A percentile compares a stretch with the other conserved stretches of the same genome.
These are phyloP conservation scores for Chelonus insularis DNA, from an alignment of 1,140 invertebrate genomes.

Conservation along the genomic window DNA sequence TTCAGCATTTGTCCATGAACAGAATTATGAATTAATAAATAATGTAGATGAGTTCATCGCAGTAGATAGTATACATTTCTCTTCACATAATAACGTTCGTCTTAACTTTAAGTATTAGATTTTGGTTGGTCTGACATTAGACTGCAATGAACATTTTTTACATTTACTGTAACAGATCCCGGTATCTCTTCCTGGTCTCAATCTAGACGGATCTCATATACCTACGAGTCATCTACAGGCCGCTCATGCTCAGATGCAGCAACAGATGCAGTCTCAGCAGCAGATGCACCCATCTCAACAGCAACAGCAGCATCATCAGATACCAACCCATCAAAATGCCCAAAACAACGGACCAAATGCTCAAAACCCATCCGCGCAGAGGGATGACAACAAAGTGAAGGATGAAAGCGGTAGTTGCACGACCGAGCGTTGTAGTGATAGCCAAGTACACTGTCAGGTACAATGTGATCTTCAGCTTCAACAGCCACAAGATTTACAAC, in stretches of 20 bases:
- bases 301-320: conserved; percentile 50
- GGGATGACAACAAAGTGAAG: conserved; percentile 54
- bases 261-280: conserved; percentile 56
- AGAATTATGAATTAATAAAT: too few species aligned
- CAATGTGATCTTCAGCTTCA: conserved; percentile 56
- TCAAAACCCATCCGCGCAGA: conserved; percentile 48
- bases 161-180: conserved; percentile 46
- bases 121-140: too few species aligned
- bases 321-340: conserved; percentile 54
- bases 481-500: conserved; percentile 54
- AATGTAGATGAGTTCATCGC: too few species aligned
- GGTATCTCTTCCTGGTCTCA: conserved; percentile 56
- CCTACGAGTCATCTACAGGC: conserved; percentile 55
- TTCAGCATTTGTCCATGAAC: too few species aligned
- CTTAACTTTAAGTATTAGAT: too few species aligned
- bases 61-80: too few species aligned
- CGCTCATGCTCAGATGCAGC: conserved; percentile 58
- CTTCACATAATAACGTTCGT: too few species aligned
- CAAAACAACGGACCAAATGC: conserved; percentile 44
- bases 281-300: conserved; percentile 43
- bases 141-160: too few species aligned
- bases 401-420: conserved; percentile 53
- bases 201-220: conserved; percentile 54
- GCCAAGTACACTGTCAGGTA: conserved; percentile 57
- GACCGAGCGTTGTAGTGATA: conserved; percentile 53